A percentile compares a stretch with the other conserved stretches of the same genome.
Evolutionary conservation across 2,113 vertebrate genomes (phyloP).

Genomic region (Hypanus sabinus): DNA sequence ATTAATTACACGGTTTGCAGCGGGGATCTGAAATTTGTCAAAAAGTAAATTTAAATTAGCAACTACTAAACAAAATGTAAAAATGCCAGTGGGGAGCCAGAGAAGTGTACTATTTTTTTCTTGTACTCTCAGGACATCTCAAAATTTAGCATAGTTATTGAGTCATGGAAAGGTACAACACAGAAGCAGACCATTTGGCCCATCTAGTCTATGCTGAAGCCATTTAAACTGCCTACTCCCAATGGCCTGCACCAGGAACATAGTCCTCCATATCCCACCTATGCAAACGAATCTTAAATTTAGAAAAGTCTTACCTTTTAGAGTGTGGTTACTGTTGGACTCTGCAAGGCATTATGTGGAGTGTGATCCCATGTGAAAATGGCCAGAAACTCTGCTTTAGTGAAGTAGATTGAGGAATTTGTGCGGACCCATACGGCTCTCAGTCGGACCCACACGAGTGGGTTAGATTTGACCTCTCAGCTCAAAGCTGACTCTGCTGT

Average conservation of each 20-base stretch:
- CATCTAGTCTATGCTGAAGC: too few species aligned
- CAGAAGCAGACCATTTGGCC: too few species aligned
- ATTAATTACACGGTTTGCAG: not conserved
- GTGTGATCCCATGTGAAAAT: not conserved
- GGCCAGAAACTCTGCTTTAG: not conserved
- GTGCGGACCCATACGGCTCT: not conserved
- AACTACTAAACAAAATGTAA: not conserved
- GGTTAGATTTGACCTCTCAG: not conserved
- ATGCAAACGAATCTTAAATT: too few species aligned
- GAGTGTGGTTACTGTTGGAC: not conserved
- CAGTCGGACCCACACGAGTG: not conserved
- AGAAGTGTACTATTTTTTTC: too few species aligned
- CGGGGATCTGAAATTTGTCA: not conserved
- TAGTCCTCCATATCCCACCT: too few species aligned
- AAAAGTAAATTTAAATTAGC: not conserved
- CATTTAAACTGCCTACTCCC: too few species aligned
- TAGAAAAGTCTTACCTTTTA: too few species aligned
- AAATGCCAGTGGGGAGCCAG: not conserved
- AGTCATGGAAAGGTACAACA: too few species aligned
- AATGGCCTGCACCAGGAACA: too few species aligned
- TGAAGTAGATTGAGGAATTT: not conserved
- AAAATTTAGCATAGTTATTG: too few species aligned
- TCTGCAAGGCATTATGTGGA: not conserved
- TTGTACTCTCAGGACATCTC: too few species aligned
- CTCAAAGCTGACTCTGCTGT: not conserved